phyloP scores from a whole-genome alignment of 2,797 vertebrate genomes.

The Hydrophis major region DNA sequence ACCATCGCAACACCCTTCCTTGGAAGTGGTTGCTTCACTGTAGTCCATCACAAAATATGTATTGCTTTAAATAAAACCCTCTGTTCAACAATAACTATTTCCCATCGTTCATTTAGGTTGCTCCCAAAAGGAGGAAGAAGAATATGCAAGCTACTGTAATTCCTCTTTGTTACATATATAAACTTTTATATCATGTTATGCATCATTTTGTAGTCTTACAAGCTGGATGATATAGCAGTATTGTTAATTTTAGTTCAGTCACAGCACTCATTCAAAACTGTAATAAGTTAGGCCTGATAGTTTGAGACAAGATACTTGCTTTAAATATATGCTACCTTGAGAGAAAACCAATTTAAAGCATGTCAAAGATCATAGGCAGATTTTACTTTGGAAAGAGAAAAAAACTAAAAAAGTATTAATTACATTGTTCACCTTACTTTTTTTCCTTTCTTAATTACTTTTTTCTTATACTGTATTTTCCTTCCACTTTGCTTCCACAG shows the following conservation, averaged over 20 bases:
- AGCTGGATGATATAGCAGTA: not conserved
- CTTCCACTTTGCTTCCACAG: not conserved
- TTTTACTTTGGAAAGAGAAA: not conserved
- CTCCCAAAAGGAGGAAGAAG: not conserved
- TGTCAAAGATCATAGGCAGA: not conserved
- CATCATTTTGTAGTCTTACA: not conserved
- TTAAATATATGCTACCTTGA: not conserved
- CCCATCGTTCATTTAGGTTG: not conserved
- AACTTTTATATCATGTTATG: not conserved
- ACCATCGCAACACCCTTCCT: not conserved
- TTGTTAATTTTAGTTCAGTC: not conserved
- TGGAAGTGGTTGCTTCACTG: not conserved
- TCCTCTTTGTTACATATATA: not conserved
- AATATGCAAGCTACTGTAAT: not conserved
- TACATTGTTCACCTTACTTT: slow-evolving; percentile 23
- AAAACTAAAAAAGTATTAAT: not conserved
- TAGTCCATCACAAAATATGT: not conserved
- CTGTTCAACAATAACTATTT: not conserved
- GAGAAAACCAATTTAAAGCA: not conserved
- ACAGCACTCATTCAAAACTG: not conserved
- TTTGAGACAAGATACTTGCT: not conserved
- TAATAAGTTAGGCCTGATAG: not conserved
- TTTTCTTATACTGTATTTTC: not conserved
- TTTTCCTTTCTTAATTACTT: not conserved
- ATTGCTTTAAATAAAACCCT: not conserved